Evolutionary conservation across 2,888 invertebrate genomes (phyloP), one percentile per base, ranked within the genome.

Genomic region (Eupithecia vulgata): DNA sequence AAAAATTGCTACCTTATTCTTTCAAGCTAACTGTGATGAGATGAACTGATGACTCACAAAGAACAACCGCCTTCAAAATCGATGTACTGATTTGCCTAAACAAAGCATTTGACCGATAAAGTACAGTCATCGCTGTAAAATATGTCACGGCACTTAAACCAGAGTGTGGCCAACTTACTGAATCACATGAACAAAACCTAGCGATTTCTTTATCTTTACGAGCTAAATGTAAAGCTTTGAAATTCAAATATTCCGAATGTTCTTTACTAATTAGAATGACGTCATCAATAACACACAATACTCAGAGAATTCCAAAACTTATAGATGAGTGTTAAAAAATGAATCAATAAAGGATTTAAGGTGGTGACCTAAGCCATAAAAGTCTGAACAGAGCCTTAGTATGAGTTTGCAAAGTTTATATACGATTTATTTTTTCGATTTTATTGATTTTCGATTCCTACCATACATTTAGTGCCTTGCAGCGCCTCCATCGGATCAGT

Each of bases 181-280:
- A 79, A 76, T 79, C 79, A 79, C 76, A 59, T 61, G 72, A 45
- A 72, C 72, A 67, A 64, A 68, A 80, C 82, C 79, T 81, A 83
- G 85, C 82, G 87, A 86, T 88, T 85, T 86, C 88, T 85, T 90
- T 89, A 93, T 93, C 92, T 92, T 92, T 92, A 92, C 87, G 90
- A 89, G 86, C 88, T 25, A 57, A 25, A 86, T 87, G 83, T 83
- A 80, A 83, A 83, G 82, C 84, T 82, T 85, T 83, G 59, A 35
- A 42, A 62, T 85, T 74, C 79, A 76, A 78, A 81, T 79, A 81
- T 82, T 81, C 78, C 80, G 81, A 80, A 79, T 79, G 75, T 79
- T 80, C 73, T 76, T 78, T 75, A 75, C 70, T 79, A 78, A 81
- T 80, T 78, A 76, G 69, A 48, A 62, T 74, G 62, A 72, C 72